phyloP scores from a whole-genome alignment of 2,113 vertebrate species.

The Phrynosoma platyrhinos region DNA sequence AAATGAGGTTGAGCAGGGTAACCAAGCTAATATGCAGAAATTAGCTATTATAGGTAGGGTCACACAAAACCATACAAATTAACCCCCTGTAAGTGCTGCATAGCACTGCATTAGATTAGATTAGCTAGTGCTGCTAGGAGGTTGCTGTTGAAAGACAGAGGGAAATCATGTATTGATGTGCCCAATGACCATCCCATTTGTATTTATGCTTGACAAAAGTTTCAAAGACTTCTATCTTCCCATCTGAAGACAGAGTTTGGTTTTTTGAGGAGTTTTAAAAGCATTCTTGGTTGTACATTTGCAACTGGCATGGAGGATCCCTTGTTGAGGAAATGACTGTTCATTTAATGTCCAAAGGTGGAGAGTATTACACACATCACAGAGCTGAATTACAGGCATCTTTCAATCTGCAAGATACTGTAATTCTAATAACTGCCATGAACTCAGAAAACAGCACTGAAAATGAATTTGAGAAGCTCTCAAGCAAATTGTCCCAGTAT shows the following conservation, averaged over 20 bases:
- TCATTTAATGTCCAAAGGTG: background rate
- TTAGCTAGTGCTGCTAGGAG: conserved; percentile 29
- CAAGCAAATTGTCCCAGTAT: background rate
- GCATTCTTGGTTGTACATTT: conserved; percentile 23
- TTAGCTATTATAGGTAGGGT: conserved; percentile 48
- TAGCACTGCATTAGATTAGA: conserved; percentile 47
- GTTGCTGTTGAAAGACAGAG: conserved; percentile 35
- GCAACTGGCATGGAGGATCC: conserved; percentile 1
- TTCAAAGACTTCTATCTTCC: conserved; percentile 18
- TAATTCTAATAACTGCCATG: background rate
- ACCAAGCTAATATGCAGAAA: conserved; percentile 50
- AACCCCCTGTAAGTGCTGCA: conserved; percentile 51
- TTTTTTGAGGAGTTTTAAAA: conserved; percentile 29
- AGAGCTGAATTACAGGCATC: background rate
- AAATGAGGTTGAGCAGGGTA: conserved; percentile 39
- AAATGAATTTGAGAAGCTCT: background rate
- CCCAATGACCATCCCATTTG: conserved; percentile 10
- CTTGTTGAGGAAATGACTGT: conserved; percentile 21
- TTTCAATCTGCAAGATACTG: background rate
- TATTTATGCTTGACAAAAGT: background rate
- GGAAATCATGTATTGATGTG: conserved; percentile 33
- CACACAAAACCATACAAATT: conserved; percentile 53
- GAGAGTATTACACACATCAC: background rate
- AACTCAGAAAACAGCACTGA: background rate
- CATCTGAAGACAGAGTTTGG: conserved; percentile 33